Conservation (phyloP, 1,140 invertebrate genomes). For the Rhizoglyphus robini region DNA sequence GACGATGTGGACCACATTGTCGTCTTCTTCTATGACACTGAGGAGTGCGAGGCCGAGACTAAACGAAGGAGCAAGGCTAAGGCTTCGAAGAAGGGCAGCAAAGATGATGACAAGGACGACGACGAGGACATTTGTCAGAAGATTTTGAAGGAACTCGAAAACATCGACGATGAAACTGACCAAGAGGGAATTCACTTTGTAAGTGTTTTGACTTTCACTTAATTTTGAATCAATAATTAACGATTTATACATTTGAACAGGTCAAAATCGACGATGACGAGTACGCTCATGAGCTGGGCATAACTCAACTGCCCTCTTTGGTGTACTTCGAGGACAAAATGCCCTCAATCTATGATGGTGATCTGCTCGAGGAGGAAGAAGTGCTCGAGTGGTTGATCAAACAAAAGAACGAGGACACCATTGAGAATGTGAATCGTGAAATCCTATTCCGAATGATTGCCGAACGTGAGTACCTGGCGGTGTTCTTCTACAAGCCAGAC, state of each 20-base stretch:
- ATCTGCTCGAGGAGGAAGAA: conserved; percentile 29
- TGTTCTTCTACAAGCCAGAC: conserved; percentile 82
- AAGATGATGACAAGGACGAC: conserved; percentile 51
- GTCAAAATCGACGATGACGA: conserved; percentile 77
- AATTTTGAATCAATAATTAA: neutral
- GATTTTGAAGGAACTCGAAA: conserved; percentile 74
- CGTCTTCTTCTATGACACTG: conserved; percentile 69
- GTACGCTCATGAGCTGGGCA: conserved; percentile 66
- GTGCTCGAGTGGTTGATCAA: conserved; percentile 34
- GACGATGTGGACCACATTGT: conserved; percentile 78
- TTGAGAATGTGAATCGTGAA: conserved; percentile 75
- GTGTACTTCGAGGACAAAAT: conserved; percentile 29
- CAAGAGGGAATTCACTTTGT: conserved; percentile 79
- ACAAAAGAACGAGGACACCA: conserved; percentile 82
- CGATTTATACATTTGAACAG: neutral
- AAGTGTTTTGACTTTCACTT: neutral
- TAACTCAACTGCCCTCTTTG: conserved; percentile 55
- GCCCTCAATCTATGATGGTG: conserved; percentile 27
- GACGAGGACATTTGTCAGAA: conserved; percentile 57
- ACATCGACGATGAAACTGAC: conserved; percentile 84
- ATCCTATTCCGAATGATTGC: conserved; percentile 70
- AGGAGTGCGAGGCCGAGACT: conserved; percentile 3
- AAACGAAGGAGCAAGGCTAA: neutral
- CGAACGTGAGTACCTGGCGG: conserved; percentile 78
- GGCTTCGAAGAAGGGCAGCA: neutral